Percentiles rank a stretch among this genome's conserved stretches.
phyloP scores from a whole-genome alignment of 1,140 invertebrate species.

The Trichogramma pretiosum region DNA sequence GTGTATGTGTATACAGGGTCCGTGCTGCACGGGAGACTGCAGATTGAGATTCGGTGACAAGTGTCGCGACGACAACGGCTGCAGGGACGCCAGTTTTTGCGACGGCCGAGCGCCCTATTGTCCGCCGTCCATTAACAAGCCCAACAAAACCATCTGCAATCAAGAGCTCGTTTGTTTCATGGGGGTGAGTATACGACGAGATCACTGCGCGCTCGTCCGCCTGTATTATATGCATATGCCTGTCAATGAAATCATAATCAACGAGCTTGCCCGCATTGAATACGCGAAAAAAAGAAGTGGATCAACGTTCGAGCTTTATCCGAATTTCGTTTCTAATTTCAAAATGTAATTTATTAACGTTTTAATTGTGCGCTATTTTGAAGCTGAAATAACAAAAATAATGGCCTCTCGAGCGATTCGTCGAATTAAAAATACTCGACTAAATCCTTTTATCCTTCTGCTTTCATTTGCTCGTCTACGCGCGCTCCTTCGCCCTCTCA shows the following conservation, averaged over 20 bases:
- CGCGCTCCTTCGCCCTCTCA: too few species aligned
- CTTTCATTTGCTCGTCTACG: too few species aligned
- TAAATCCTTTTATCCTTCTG: too few species aligned
- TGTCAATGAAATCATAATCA: background rate
- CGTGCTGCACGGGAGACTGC: constrained; percentile 88
- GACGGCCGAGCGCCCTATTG: constrained; percentile 75
- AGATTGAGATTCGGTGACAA: constrained; percentile 75
- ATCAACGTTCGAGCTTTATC: too few species aligned
- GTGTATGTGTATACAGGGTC: constrained; percentile 56
- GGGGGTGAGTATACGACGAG: constrained; percentile 59
- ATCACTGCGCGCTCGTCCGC: background rate
- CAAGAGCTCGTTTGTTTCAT: constrained; percentile 90
- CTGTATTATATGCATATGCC: background rate
- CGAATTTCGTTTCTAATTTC: too few species aligned
- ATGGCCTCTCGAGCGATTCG: too few species aligned
- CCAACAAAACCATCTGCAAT: constrained; percentile 90
- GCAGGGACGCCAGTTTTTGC: constrained; percentile 82
- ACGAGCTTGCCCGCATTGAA: background rate
- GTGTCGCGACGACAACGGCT: constrained; percentile 90
- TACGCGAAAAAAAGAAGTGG: background rate
- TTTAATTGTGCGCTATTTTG: too few species aligned
- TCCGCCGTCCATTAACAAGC: constrained; percentile 83
- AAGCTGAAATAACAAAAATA: too few species aligned
- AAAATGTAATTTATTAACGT: too few species aligned
- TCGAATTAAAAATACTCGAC: too few species aligned